Percentiles rank a stretch among this genome's conserved stretches.
Conservation (phyloP, 2,888 invertebrate species). For the Eilema depressum region DNA sequence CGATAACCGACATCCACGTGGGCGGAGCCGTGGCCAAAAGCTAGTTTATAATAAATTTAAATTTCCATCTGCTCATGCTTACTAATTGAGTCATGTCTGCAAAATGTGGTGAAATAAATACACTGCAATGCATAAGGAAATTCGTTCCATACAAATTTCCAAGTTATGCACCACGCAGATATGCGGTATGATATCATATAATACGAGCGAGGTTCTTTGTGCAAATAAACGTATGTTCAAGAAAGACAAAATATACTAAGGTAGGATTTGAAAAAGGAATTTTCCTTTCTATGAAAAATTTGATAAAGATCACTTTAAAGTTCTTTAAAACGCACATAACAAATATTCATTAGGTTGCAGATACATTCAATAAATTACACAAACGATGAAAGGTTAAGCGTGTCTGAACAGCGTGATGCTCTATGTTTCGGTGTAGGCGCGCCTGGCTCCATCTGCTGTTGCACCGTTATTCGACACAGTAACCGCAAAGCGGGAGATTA, state of each 20-base stretch:
- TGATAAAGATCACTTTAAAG: background rate
- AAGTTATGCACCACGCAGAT: background rate
- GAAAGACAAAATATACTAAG: background rate
- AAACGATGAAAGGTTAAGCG: conserved; percentile 26
- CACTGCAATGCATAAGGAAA: background rate
- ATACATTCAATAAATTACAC: background rate
- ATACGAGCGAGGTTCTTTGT: conserved; percentile 1
- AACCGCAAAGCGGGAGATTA: conserved; percentile 82
- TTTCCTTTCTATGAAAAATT: background rate
- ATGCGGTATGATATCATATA: background rate
- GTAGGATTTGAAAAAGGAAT: background rate
- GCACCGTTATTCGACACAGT: conserved; percentile 83
- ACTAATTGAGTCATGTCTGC: no score
- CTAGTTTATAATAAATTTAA: no score
- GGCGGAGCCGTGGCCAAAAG: no score
- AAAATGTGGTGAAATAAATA: background rate
- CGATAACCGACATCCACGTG: no score
- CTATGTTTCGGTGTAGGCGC: conserved; percentile 74
- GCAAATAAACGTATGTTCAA: background rate
- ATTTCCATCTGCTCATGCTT: no score
- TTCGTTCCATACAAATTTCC: background rate
- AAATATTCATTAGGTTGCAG: background rate
- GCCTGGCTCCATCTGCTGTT: conserved; percentile 77
- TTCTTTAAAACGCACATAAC: background rate
- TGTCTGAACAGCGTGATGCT: conserved; percentile 56